Evolutionary conservation across 2,797 vertebrate species (phyloP).

Genomic region (Natrix natrix): DNA sequence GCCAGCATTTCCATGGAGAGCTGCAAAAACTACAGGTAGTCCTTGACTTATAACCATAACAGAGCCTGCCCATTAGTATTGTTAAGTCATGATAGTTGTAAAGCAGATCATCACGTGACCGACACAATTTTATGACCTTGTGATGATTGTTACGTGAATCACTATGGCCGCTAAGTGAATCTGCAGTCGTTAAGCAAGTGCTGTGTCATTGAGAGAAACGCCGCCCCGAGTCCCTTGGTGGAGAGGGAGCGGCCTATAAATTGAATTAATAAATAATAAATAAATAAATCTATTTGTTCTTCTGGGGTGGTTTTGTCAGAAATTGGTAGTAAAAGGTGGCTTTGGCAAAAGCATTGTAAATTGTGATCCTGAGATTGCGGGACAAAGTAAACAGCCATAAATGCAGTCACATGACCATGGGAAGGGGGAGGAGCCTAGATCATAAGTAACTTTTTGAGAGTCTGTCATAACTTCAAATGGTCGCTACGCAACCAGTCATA

Average conservation of each 20-base stretch:
- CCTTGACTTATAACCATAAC: not conserved
- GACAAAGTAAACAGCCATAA: not conserved
- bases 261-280: too few species aligned
- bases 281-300: not conserved
- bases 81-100: not conserved
- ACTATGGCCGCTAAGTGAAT: not conserved
- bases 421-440: not conserved
- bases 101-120: not conserved
- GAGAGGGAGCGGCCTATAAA: too few species aligned
- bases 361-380: too few species aligned
- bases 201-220: not conserved
- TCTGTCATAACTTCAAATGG: not conserved
- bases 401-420: not conserved
- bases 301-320: too few species aligned
- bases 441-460: not conserved
- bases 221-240: too few species aligned
- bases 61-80: not conserved
- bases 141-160: not conserved
- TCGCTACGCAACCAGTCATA: not conserved
- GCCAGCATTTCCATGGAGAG: not conserved
- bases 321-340: too few species aligned
- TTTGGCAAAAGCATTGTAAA: too few species aligned
- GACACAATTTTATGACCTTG: not conserved
- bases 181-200: not conserved
- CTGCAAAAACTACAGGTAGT: not conserved